Percentiles rank a stretch among this genome's conserved stretches.
Evolutionary conservation across 2,113 vertebrate genomes (phyloP).

Genomic region (Camelus bactrianus): DNA sequence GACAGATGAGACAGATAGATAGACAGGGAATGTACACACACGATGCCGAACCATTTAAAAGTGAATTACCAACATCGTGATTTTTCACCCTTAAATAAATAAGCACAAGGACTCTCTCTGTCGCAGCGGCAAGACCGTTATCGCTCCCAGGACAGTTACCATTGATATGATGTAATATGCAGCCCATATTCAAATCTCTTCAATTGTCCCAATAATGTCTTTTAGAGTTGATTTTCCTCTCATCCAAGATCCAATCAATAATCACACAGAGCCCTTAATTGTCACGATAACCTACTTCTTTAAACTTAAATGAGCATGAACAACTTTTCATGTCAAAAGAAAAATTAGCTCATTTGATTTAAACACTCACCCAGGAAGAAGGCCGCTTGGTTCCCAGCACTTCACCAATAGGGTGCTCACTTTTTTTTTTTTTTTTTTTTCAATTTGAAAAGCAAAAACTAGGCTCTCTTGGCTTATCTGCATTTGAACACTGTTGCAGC

Average conservation of each 20-base stretch:
- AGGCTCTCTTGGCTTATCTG: neutral
- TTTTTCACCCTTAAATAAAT: conserved; percentile 62
- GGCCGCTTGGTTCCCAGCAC: neutral
- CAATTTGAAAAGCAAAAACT: neutral
- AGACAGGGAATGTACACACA: neutral
- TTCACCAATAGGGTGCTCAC: rapidly evolving
- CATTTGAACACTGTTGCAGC: neutral
- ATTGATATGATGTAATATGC: neutral
- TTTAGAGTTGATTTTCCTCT: conserved; percentile 41
- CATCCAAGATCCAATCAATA: conserved; percentile 49
- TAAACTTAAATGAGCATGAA: conserved; percentile 60
- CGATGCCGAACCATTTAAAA: neutral
- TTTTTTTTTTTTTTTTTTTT: neutral
- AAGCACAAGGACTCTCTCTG: conserved; percentile 42
- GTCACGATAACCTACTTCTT: conserved; percentile 59
- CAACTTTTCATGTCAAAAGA: conserved; percentile 24
- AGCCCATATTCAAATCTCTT: neutral
- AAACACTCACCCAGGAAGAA: neutral
- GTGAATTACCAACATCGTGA: neutral
- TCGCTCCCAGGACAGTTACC: neutral
- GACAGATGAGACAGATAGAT: neutral
- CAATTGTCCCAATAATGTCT: conserved; percentile 52
- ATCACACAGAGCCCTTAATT: conserved; percentile 28
- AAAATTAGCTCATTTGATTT: neutral
- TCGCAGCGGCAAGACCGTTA: neutral